Base-by-base conservation (phyloP, 2,888 invertebrate genomes). In the Xestia sexstrigata region DNA sequence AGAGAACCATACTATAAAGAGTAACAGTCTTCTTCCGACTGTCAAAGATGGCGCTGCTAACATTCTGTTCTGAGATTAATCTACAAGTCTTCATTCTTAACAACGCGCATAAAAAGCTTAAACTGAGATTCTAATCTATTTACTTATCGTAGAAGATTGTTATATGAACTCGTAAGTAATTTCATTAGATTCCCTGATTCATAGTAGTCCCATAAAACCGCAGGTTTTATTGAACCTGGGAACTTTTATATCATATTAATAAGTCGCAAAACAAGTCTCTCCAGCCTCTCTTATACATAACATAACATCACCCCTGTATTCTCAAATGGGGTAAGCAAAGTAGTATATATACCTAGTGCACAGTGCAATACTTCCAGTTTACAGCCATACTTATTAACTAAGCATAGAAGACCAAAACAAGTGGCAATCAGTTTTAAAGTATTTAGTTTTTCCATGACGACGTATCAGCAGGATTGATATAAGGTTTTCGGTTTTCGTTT, bases 151-250 rank as follows among this genome's bases (percentile, higher is more conserved):
- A 63, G 63, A 15, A n/a, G 39, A 63, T 63, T 7, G 7, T 63
- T 2, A 39, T n/a, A 71, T 23, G 2, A 71, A 39, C 9, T 20
- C 26, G 23, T n/a, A 15, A 75, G 20, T 9, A n/a, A 62, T 49
- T 74, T 39, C 49, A 62, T 9, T 63, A 63, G n/a, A 39, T 15
- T n/a, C 39, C 0, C 17, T 20, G 7, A 76, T 62, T 26, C n/a
- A 55, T 55, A 55, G 17, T 2, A 49, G 30, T 77, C 62, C 7
- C 39, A n/a, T 62, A n/a, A 77, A 62, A 39, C 23, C 20, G 20
- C 30, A n/a, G 15, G 42, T 42, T 77, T 76, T 42, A 63, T 77
- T 75, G 4, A 52, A 52, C 52, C 30, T 49, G 30, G 5, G 30
- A 77, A 75, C n/a, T 23, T 30, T 77, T 63, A 39, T 23, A 7